These are phyloP conservation scores for Abscondita cerata DNA, from an alignment of 2,888 invertebrate genomes.

Conservation along the genomic window DNA sequence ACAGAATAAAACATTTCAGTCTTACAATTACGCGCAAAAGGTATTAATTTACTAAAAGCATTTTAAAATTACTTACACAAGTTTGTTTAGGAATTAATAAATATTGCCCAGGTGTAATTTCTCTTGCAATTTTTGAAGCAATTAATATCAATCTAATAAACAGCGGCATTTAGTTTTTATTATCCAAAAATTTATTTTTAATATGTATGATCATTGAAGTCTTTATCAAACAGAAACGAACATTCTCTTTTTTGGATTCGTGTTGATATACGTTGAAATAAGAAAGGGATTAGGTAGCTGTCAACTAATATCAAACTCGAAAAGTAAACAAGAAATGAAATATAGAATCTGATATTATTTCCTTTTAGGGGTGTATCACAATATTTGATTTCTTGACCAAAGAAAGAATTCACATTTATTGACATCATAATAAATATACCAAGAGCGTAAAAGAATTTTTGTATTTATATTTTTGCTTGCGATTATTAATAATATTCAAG, in stretches of 20 bases:
- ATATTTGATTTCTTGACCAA: not conserved
- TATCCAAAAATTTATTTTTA: too few relatives aligned
- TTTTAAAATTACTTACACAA: slow-evolving; percentile 1
- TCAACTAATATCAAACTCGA: slow-evolving; percentile 2
- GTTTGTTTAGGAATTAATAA: not conserved
- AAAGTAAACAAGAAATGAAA: slow-evolving; percentile 1
- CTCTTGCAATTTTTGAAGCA: not conserved
- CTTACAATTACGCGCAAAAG: not conserved
- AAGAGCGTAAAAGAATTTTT: too few relatives aligned
- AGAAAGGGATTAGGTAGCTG: not conserved
- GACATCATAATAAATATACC: too few relatives aligned
- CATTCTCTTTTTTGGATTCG: too few relatives aligned
- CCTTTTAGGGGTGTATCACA: not conserved
- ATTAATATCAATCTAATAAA: too few relatives aligned
- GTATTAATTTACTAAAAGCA: slow-evolving; percentile 7
- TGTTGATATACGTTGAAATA: not conserved
- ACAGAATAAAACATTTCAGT: not conserved
- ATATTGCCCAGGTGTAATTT: not conserved
- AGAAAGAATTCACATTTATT: too few relatives aligned
- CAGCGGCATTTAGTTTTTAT: too few relatives aligned
- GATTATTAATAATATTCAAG: too few relatives aligned
- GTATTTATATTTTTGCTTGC: too few relatives aligned
- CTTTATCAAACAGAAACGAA: too few relatives aligned
- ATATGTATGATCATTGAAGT: too few relatives aligned
- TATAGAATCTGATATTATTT: not conserved